Evolutionary conservation across 2,888 invertebrate genomes (phyloP), one percentile per base, ranked within the genome.

Genomic region (Rhimphoctona megacephalus): DNA sequence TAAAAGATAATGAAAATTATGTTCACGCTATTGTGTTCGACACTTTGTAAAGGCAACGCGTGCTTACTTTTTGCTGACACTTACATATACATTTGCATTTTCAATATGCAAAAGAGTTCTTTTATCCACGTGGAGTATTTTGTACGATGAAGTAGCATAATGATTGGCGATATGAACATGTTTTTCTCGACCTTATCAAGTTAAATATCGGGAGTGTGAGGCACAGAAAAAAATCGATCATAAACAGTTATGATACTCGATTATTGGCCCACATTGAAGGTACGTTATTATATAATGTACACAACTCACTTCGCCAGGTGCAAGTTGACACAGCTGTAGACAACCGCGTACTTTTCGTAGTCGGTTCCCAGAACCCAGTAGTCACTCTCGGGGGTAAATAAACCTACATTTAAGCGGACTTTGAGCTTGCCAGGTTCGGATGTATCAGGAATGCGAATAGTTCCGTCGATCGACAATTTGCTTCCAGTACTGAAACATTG

Each of bases 311-410:
- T 95, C 83, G 96, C 93, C 9, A 96, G 87, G 46, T 95, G 95
- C 70, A 96, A 92, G 88, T 96, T 95, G 0, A 90, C 92, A 90
- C 97, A 97, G 39, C 96, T 95, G 95, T 96, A 97, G 11, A 96
- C 96, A 0, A 97, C 95, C 0, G 96, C 94, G 89, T 95, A 97
- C 19, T 94, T 94, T 0, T 93, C 92, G 91, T 97, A 97, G 91
- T 97, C 96, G 0, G 96, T 96, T 52, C 95, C 95, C 25, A 97
- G 90, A 1, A 97, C 94, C 96, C 96, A 96, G 90, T 96, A 96
- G 1, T 96, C 95, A 0, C 95, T 95, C 43, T 95, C 95, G 54
- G 95, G 93, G 7, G 66, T 91, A 30, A 95, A 95, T 94, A 96
- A 96, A 61, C 96, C 92, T 0, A 96, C 95, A 0, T 96, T 96